phyloP scores from a whole-genome alignment of 1,140 invertebrate species.

The Macrosteles quadrilineatus region DNA sequence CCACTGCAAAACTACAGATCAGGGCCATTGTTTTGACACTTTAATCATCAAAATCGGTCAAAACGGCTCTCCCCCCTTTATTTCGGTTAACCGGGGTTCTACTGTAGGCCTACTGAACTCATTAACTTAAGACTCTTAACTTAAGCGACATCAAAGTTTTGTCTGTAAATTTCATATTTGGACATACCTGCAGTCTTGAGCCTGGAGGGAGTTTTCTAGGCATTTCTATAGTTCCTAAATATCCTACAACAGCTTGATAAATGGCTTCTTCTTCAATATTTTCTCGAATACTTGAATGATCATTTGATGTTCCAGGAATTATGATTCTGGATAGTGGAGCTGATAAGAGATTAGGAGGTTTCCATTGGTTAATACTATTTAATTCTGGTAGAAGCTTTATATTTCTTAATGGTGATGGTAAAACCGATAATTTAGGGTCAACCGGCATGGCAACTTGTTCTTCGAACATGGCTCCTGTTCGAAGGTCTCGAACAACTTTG shows the following conservation, averaged over 20 bases:
- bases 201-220: slow-evolving; percentile 79
- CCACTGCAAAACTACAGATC: too few species aligned
- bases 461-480: slow-evolving; percentile 58
- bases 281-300: slow-evolving; percentile 42
- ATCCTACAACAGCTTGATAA: slow-evolving; percentile 86
- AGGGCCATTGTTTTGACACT: too few species aligned
- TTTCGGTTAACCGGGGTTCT: too few species aligned
- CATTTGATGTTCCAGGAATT: slow-evolving; percentile 32
- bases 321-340: slow-evolving; percentile 51
- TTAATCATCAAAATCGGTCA: too few species aligned
- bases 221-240: slow-evolving; percentile 94
- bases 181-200: slow-evolving; percentile 68
- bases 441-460: slow-evolving; percentile 33
- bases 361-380: slow-evolving; percentile 46
- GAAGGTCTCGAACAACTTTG: slow-evolving; percentile 58
- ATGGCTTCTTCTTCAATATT: slow-evolving; percentile 62
- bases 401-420: slow-evolving; percentile 39
- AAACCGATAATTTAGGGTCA: slow-evolving; percentile 20
- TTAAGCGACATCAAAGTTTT: too few species aligned
- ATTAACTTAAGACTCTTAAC: too few species aligned
- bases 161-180: too few species aligned
- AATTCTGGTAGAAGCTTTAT: slow-evolving; percentile 44
- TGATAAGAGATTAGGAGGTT: slow-evolving; percentile 50
- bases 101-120: too few species aligned
- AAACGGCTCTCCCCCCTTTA: too few species aligned